phyloP scores from a whole-genome alignment of 2,888 invertebrate species.

The Agonopterix arenella region DNA sequence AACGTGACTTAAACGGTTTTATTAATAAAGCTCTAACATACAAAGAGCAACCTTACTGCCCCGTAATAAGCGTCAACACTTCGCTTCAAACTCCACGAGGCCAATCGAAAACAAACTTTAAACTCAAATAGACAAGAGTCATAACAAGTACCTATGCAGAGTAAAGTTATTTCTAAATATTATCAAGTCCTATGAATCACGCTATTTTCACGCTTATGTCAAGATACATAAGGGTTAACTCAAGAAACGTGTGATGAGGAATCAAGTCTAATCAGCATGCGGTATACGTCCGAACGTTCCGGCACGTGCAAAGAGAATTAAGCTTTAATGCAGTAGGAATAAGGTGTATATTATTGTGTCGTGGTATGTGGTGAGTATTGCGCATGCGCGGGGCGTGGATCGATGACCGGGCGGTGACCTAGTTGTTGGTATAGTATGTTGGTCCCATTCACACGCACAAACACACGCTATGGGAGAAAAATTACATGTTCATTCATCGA shows the following conservation, averaged over 20 bases:
- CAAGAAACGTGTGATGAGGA: too few species aligned
- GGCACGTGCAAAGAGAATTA: constrained; percentile 9
- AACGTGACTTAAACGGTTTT: too few species aligned
- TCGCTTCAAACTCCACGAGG: neutral
- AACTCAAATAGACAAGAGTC: neutral
- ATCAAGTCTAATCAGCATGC: neutral
- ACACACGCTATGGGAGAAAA: too few species aligned
- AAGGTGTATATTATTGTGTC: constrained; percentile 15
- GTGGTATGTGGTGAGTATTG: constrained; percentile 9
- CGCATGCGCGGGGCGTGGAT: constrained; percentile 59
- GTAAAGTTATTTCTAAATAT: too few species aligned
- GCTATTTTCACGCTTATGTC: too few species aligned
- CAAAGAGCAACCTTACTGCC: neutral
- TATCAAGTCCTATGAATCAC: too few species aligned
- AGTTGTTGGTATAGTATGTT: constrained; percentile 36
- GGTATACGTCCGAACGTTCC: neutral
- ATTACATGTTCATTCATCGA: too few species aligned
- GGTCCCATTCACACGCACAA: constrained; percentile 11
- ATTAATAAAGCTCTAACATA: neutral
- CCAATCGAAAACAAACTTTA: constrained; percentile 4
- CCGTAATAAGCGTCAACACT: neutral
- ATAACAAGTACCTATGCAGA: neutral
- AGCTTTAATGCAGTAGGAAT: constrained; percentile 13
- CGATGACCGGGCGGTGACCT: constrained; percentile 63
- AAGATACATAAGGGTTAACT: too few species aligned